Base-by-base conservation (phyloP, 1,140 invertebrate species). In the Cotesia typhae region DNA sequence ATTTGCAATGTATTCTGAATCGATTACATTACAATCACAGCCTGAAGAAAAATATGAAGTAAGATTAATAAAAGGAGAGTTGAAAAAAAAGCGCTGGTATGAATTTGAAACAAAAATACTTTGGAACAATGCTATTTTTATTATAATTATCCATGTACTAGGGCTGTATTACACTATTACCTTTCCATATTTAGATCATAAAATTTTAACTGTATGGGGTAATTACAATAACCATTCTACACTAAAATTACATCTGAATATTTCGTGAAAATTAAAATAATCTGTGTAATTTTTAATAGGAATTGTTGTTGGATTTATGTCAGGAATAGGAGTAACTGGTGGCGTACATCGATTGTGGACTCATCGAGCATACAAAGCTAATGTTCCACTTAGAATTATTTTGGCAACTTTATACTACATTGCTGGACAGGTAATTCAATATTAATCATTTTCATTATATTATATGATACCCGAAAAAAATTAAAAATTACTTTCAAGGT, bases 311-410 rank as follows among this genome's bases (percentile, higher is more conserved):
- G 61, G 17, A 17, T 17, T 60, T 4, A 55, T 72, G 37, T 37
- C 64, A 12, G 35, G 52, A 14, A 35, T 75, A 14, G 67, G 70
- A 0, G 67, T 72, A 0, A 75, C 74, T 3, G 74, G 60, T 20
- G 95, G 95, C 3, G 93, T 89, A 1, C 95, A 97, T 85, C 89
- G 95, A 17, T 90, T 93, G 20, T 97, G 94, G 94, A 90, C 92
- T 36, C 95, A 97, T 85, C 87, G 91, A 70, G 88, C 94, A 3
- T 97, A 93, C 83, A 95, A 95, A 86, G 95, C 95, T 2, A 93
- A 89, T 73, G 73, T 90, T 14, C 92, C 94, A 0, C 81, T 96
- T 6, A 87, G 92, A 73, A 86, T 93, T 9, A 84, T 96, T 59
- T 81, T 96, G 5, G 88, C 92, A 64, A 41, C 92, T 4, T 90